Base-by-base conservation (phyloP, 2,888 invertebrate genomes). In the Tubiluchus corallicola region DNA sequence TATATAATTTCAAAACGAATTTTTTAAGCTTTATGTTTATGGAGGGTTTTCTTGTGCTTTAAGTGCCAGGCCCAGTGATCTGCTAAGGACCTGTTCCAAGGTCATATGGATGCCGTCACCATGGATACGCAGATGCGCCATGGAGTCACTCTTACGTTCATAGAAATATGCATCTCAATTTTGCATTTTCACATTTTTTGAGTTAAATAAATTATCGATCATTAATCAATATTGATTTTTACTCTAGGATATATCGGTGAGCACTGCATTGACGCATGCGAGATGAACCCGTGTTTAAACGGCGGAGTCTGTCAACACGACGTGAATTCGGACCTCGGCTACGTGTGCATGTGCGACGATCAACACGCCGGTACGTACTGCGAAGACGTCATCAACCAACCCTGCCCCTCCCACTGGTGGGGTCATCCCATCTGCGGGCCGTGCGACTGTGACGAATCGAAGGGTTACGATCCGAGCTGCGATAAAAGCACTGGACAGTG, bases 361-460 rank as follows among this genome's bases (percentile, higher is more conserved):
- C 73, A 75, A 2, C 70, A 74, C 45, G 77, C 75, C 57, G 20
- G 67, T 67, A 1, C 50, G 50, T 65, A 69, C 52, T 71, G 70
- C 54, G 63, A 67, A 47, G 52, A 59, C 17, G 4, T 51, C 2
- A 47, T 60, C 20, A 56, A 57, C 17, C 50, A 54, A 17, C 77
- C 77, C 0, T 96, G 94, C 54, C 88, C 92, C 0, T 75, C 83
- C 0, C 82, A 83, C 16, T 96, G 87, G 90, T 92, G 88, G 87
- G 90, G 90, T 0, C 76, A 75, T 51, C 80, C 79, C 0, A 81
- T 85, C 3, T 94, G 94, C 66, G 94, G 92, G 0, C 94, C 94
- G 0, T 96, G 94, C 59, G 74, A 77, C 47, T 96, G 94, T 61
- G 78, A 80, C 54, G 70, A 75, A 1, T 71, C 76, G 15, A 74